Evolutionary conservation across 2,113 vertebrate species (phyloP).

Genomic region (Empidonax traillii): DNA sequence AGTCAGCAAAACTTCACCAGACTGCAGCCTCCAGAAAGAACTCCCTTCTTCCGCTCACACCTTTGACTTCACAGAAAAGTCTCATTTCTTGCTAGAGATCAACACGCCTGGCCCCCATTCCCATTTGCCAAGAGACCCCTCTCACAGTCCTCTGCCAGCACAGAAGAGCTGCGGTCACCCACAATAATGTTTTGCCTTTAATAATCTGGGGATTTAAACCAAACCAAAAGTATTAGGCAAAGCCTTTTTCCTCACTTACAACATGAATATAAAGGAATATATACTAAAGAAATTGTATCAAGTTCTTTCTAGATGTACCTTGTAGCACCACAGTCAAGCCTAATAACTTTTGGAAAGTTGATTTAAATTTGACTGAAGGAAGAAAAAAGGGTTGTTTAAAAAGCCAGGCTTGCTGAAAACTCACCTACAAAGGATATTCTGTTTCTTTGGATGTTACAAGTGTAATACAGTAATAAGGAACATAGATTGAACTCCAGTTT

Average conservation of each 20-base stretch:
- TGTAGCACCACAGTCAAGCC: neutral
- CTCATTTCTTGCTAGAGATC: neutral
- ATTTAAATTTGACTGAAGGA: neutral
- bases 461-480: neutral
- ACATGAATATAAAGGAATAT: neutral
- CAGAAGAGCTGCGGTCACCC: neutral
- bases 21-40: neutral
- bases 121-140: neutral
- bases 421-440: neutral
- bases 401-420: neutral
- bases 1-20: neutral
- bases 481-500: neutral
- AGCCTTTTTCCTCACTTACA: neutral
- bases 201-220: neutral
- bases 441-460: neutral
- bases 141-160: neutral
- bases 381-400: neutral
- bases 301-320: neutral
- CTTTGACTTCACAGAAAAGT: neutral
- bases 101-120: fast-evolving
- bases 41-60: neutral
- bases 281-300: neutral
- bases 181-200: neutral
- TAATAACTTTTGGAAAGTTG: neutral
- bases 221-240: neutral